Evolutionary conservation across 1,140 invertebrate species (phyloP), one percentile per base, ranked within the genome.

Genomic region (Drosophila baimaii): DNA sequence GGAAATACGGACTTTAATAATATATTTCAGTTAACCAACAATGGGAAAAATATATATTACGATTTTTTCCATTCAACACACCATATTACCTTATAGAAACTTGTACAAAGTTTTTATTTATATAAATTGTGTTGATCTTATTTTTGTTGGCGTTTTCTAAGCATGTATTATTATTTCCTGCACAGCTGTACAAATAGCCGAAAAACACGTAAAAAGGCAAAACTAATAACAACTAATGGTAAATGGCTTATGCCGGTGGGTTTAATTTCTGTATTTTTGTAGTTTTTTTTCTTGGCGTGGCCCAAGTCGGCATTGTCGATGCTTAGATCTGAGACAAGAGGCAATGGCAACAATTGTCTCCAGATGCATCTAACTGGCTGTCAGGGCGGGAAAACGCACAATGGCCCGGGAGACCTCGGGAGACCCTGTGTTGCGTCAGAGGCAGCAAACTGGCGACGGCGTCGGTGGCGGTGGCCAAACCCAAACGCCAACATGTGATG

Each of bases 401-500:
- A 88, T 83, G 66, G 51, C 79, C 76, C 65, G 66, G 51, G 51
- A 57, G 77, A 79, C 63, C 23, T 54, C 39, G 43, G 27, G 62
- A 74, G 71, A 75, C 55, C 58, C 69, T 57, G 54, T 56, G 74
- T 81, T 81, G 66, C 79, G 79, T 81, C 79, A 81, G 70, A 74
- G 33, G 19, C 51, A 33, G 54, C 19, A 21, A 21, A 59, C 43
- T 49, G 61, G 8, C 15, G 21, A 23, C 25, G 12, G 35, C 15
- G 56, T 19, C 59, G 39, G 39, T 19, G 43, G 23, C 46, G 49
- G 66, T 31, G 72, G 79, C 79, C 79, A 72, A 82, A 64, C 79
- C 79, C 74, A 63, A 59, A 68, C 52, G 84, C 83, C 83, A 88
- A 86, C 83, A 86, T 86, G 79, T 68, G 75, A 86, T 54, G 19